Conservation (phyloP, 2,113 vertebrate species). For the Platysteira castanea region DNA sequence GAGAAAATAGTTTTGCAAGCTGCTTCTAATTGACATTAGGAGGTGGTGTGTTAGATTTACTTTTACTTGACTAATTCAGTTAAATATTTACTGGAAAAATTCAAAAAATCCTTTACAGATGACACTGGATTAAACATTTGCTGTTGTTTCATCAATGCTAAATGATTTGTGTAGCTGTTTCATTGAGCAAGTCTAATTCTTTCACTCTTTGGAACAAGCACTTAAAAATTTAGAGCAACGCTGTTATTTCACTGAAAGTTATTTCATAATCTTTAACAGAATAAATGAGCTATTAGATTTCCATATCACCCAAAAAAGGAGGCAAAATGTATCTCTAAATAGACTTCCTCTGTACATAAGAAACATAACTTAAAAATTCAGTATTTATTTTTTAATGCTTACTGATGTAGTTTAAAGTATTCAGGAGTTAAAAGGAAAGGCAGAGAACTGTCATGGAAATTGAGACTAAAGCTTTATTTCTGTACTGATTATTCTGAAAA, state of each 20-base stretch:
- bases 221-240: not conserved
- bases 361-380: not conserved
- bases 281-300: not conserved
- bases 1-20: not conserved
- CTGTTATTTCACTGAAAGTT: not conserved
- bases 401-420: not conserved
- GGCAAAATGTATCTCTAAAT: not conserved
- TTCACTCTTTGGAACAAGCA: not conserved
- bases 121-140: not conserved
- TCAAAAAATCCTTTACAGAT: not conserved
- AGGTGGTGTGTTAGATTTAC: not conserved
- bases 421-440: not conserved
- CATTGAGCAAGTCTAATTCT: not conserved
- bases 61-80: not conserved
- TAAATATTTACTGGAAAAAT: not conserved
- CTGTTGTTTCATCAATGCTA: not conserved
- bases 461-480: not conserved
- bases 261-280: not conserved
- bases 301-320: not conserved
- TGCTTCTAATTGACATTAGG: not conserved
- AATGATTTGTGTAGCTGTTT: constrained; percentile 1
- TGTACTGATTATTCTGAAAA: not conserved
- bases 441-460: not conserved
- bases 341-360: not conserved
- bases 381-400: constrained; percentile 12